Evolutionary conservation across 2,888 invertebrate genomes (phyloP).

Genomic region (Drosophila pseudotalamancana): DNA sequence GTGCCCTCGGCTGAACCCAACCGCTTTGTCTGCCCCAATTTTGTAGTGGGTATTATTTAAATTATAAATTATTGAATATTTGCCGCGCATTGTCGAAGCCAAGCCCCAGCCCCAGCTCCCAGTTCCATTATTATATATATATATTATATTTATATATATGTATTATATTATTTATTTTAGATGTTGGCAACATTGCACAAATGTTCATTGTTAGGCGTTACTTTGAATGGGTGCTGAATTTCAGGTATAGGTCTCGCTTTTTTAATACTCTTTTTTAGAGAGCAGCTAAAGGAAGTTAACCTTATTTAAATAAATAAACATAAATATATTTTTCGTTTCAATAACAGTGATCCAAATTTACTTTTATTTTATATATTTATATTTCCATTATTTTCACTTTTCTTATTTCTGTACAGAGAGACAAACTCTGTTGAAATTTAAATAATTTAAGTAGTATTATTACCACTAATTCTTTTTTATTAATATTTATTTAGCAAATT

Average conservation of each 20-base stretch:
- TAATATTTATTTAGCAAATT: too few species aligned
- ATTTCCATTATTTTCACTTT: too few species aligned
- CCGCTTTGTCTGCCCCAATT: slow-evolving; percentile 46
- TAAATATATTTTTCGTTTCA: too few species aligned
- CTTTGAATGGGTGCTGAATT: slow-evolving; percentile 5
- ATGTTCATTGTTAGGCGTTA: slow-evolving; percentile 57
- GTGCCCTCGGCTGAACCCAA: slow-evolving; percentile 18
- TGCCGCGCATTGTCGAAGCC: slow-evolving; percentile 56
- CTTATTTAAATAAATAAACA: too few species aligned
- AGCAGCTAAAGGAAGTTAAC: background rate
- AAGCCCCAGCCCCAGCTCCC: slow-evolving; percentile 4
- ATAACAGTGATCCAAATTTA: too few species aligned
- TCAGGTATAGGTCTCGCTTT: background rate
- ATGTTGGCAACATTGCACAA: slow-evolving; percentile 65
- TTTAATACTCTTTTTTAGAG: slow-evolving; percentile 16
- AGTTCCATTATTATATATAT: slow-evolving; percentile 42
- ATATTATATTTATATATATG: slow-evolving; percentile 75
- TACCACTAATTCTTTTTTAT: too few species aligned
- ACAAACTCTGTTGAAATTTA: too few species aligned
- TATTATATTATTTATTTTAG: slow-evolving; percentile 73
- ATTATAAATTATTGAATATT: slow-evolving; percentile 80
- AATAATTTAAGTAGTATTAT: too few species aligned
- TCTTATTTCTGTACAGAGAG: too few species aligned
- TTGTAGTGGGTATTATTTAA: slow-evolving; percentile 78
- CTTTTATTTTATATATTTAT: too few species aligned